These are phyloP conservation scores for Andrena dorsata DNA, from an alignment of 2,888 invertebrate genomes.

Conservation along the genomic window DNA sequence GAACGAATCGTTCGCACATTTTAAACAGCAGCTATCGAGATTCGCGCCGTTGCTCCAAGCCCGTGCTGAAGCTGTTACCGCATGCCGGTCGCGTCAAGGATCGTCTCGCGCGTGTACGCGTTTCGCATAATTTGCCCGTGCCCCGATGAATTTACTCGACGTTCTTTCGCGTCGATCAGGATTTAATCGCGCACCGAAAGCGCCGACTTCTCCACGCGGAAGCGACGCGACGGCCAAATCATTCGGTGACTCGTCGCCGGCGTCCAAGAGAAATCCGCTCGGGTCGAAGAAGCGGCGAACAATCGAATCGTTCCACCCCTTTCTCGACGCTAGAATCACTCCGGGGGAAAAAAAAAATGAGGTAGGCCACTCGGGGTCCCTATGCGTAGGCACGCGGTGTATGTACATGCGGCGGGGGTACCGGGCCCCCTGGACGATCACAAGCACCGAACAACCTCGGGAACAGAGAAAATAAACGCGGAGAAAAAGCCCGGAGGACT, in stretches of 20 bases:
- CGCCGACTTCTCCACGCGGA: not conserved
- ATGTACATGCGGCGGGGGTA: conserved; percentile 12
- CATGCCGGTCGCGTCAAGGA: conserved; percentile 37
- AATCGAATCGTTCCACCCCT: not conserved
- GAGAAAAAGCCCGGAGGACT: conserved; percentile 30
- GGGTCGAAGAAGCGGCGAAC: conserved; percentile 4
- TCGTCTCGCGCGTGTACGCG: conserved; percentile 31
- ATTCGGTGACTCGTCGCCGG: not conserved
- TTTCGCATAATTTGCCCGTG: conserved; percentile 35
- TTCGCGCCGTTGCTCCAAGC: conserved; percentile 11
- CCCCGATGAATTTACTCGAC: conserved; percentile 4
- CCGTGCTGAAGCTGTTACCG: conserved; percentile 20
- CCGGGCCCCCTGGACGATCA: conserved; percentile 38
- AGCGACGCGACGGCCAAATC: not conserved
- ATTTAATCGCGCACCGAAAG: conserved; percentile 4
- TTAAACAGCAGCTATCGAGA: conserved; percentile 11
- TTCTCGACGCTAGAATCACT: conserved; percentile 24
- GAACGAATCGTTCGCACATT: not conserved
- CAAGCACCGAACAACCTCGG: conserved; percentile 41
- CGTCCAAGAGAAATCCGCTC: not conserved
- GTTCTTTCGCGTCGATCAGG: conserved; percentile 8
- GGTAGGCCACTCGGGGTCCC: not conserved
- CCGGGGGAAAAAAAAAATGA: conserved; percentile 16
- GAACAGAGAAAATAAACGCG: conserved; percentile 34
- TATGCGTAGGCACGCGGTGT: conserved; percentile 55